These are phyloP conservation scores for Eospalax fontanierii DNA, from an alignment of 2,797 vertebrate species.

Conservation along the genomic window DNA sequence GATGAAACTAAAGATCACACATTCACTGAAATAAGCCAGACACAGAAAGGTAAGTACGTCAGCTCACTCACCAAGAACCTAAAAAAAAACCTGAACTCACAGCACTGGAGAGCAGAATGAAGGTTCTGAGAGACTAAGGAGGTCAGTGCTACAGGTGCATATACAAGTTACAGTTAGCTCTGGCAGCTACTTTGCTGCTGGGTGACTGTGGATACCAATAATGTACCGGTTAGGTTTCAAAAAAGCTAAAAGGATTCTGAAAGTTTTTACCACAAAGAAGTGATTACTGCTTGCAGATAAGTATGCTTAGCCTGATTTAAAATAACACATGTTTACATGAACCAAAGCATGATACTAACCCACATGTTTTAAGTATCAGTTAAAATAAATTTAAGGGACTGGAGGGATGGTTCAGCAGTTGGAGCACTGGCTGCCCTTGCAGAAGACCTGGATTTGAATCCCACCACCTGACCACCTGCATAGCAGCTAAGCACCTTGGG, in stretches of 20 bases:
- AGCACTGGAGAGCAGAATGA: background rate
- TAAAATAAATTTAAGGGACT: background rate
- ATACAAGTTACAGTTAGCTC: background rate
- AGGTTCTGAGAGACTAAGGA: background rate
- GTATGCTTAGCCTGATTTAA: background rate
- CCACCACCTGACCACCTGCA: background rate
- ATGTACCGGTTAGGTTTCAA: background rate
- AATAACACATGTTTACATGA: background rate
- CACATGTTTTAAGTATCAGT: background rate
- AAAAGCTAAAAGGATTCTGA: background rate
- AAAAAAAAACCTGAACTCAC: background rate
- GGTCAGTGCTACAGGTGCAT: background rate
- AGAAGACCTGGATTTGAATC: background rate
- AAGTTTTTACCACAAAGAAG: background rate
- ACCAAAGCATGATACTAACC: background rate
- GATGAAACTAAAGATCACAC: background rate
- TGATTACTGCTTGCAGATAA: background rate
- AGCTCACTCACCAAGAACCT: no score
- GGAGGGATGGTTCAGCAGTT: no score
- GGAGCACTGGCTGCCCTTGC: no score
- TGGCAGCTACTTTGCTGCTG: background rate
- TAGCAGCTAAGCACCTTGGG: background rate
- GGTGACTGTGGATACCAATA: background rate
- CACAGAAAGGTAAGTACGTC: background rate
- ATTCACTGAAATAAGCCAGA: constrained; percentile 15